A percentile compares a stretch with the other conserved stretches of the same genome.
phyloP scores from a whole-genome alignment of 1,140 invertebrate genomes.

The Himalopsyche phryganea region DNA sequence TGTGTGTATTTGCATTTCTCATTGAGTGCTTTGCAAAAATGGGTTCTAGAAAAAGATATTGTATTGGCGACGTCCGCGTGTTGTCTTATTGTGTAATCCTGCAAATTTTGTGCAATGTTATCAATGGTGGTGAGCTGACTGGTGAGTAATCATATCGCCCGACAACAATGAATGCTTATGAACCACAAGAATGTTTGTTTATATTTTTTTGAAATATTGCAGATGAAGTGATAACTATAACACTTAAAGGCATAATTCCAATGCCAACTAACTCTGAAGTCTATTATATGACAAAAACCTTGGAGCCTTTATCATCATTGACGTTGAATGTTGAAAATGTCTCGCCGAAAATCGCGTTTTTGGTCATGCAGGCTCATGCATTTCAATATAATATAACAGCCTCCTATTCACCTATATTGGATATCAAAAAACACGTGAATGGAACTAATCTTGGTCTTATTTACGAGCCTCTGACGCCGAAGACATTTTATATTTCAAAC shows the following conservation, averaged over 20 bases:
- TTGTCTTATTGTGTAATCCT: constrained; percentile 5
- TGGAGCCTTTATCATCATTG: constrained; percentile 38
- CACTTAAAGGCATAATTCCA: constrained; percentile 38
- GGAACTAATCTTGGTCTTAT: constrained; percentile 66
- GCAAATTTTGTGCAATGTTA: constrained; percentile 3
- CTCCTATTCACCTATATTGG: constrained; percentile 47
- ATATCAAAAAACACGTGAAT: constrained; percentile 39
- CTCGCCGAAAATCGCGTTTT: constrained; percentile 51
- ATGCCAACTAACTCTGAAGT: constrained; percentile 39
- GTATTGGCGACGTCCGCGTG: constrained; percentile 16
- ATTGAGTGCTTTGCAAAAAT: no score
- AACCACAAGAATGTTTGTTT: no score
- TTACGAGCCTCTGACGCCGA: constrained; percentile 35
- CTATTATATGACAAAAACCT: constrained; percentile 37
- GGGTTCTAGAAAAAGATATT: not conserved
- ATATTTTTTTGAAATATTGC: constrained; percentile 41
- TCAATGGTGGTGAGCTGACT: not conserved
- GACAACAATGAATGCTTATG: not conserved
- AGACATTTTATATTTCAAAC: constrained; percentile 40
- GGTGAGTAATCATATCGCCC: not conserved
- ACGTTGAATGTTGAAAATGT: constrained; percentile 51
- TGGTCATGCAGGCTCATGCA: constrained; percentile 66
- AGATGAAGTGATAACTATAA: constrained; percentile 40
- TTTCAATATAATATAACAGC: constrained; percentile 60
- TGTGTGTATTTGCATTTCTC: not conserved